Percentiles rank a stretch among this genome's conserved stretches.
phyloP scores from a whole-genome alignment of 2,888 invertebrate genomes.

The Melanostoma scalare region DNA sequence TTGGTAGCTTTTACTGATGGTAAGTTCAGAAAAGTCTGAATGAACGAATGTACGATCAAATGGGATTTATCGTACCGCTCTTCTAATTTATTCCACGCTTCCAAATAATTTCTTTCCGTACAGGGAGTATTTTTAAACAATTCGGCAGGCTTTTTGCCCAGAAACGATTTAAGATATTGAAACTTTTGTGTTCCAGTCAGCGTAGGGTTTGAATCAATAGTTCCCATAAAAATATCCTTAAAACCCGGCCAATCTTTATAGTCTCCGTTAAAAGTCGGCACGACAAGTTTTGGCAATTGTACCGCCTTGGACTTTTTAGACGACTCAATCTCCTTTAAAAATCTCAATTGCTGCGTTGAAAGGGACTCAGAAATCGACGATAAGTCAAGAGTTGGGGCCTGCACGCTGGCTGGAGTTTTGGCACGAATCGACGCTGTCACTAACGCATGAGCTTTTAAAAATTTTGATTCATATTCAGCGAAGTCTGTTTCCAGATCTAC shows the following conservation, averaged over 20 bases:
- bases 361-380: not conserved
- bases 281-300: not conserved
- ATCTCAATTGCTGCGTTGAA: not conserved
- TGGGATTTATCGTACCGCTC: not conserved
- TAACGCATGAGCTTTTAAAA: not conserved
- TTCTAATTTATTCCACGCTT: not conserved
- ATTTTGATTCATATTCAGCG: not conserved
- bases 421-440: not conserved
- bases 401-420: not conserved
- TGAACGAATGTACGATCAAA: not conserved
- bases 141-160: not conserved
- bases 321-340: not conserved
- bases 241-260: constrained; percentile 6
- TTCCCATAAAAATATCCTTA: not conserved
- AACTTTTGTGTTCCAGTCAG: constrained; percentile 2
- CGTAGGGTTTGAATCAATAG: not conserved
- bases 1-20: not conserved
- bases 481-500: not conserved
- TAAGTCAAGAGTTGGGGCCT: not conserved
- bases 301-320: not conserved
- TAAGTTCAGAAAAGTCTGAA: not conserved
- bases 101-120: not conserved
- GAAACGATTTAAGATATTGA: not conserved
- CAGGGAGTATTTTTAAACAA: not conserved
- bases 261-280: not conserved